Conservation (phyloP, 2,888 invertebrate genomes). For the Drosophila putrida region DNA sequence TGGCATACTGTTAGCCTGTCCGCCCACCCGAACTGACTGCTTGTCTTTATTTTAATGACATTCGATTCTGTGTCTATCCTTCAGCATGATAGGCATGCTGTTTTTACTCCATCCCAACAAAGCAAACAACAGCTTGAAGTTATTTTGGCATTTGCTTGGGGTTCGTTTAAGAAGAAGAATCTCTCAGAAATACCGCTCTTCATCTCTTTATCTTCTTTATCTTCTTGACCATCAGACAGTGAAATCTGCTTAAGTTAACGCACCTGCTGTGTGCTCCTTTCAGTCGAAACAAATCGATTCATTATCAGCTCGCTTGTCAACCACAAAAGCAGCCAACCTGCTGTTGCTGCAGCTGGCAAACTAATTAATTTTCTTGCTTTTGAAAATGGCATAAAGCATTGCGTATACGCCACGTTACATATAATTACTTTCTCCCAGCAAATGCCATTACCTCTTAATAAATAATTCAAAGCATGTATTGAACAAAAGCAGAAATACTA, state of each 20-base stretch:
- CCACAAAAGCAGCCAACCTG: constrained; percentile 35
- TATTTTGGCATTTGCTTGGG: constrained; percentile 37
- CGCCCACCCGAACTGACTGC: constrained; percentile 22
- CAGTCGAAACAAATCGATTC: constrained; percentile 57
- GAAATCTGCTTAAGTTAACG: constrained; percentile 60
- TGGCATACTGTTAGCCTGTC: constrained; percentile 19
- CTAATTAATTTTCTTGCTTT: constrained; percentile 70
- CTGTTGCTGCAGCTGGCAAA: constrained; percentile 46
- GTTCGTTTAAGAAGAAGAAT: background rate
- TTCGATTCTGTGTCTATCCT: constrained; percentile 69
- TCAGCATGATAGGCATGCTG: constrained; percentile 42
- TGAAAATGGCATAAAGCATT: constrained; percentile 50
- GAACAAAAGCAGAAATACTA: constrained; percentile 28
- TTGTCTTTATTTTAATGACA: constrained; percentile 75
- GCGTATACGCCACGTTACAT: constrained; percentile 69
- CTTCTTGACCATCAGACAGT: constrained; percentile 65
- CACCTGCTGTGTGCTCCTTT: constrained; percentile 41
- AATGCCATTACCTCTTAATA: constrained; percentile 42
- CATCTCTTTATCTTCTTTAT: constrained; percentile 3
- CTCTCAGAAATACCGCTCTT: background rate
- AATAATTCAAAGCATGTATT: constrained; percentile 65
- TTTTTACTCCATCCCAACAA: constrained; percentile 21
- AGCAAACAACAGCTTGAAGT: constrained; percentile 36
- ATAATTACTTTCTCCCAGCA: constrained; percentile 56
- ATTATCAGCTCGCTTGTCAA: constrained; percentile 64